Evolutionary conservation across 2,797 vertebrate species (phyloP).

Genomic region (Loris lydekkerianus): DNA sequence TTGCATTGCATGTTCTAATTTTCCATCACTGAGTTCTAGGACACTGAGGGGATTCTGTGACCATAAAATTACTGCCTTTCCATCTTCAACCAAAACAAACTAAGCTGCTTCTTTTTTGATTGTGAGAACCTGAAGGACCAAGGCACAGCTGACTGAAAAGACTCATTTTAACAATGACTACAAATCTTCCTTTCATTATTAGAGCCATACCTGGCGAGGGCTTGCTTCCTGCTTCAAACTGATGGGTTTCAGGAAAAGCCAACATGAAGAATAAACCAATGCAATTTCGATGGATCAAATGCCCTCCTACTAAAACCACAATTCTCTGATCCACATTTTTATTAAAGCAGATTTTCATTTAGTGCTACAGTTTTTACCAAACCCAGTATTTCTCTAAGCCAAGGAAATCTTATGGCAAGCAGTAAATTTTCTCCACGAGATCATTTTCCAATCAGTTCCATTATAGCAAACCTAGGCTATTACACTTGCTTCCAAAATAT

Average conservation of each 20-base stretch:
- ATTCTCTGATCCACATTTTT: slow-evolving; percentile 83
- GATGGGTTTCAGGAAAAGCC: slow-evolving; percentile 78
- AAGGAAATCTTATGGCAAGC: slow-evolving; percentile 75
- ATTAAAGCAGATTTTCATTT: slow-evolving; percentile 83
- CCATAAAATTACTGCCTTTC: slow-evolving; percentile 33
- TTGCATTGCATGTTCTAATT: slow-evolving; percentile 76
- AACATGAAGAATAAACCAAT: slow-evolving; percentile 81
- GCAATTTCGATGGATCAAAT: slow-evolving; percentile 83
- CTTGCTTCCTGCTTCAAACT: slow-evolving; percentile 81
- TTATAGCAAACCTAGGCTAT: slow-evolving; percentile 78
- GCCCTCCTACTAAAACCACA: slow-evolving; percentile 77
- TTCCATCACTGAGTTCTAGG: slow-evolving; percentile 79
- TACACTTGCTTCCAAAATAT: slow-evolving; percentile 84
- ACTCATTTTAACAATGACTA: slow-evolving; percentile 67
- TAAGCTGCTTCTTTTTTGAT: slow-evolving; percentile 43
- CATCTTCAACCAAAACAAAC: slow-evolving; percentile 58
- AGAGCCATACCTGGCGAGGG: slow-evolving; percentile 78
- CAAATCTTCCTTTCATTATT: slow-evolving; percentile 52
- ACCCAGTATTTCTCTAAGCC: slow-evolving; percentile 78
- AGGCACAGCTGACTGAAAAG: slow-evolving; percentile 59
- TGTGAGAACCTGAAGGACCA: background rate
- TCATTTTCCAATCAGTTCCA: slow-evolving; percentile 87
- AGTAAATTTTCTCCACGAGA: slow-evolving; percentile 82
- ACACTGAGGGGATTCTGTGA: slow-evolving; percentile 51
- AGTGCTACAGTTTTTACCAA: slow-evolving; percentile 75